Conservation (phyloP, 2,888 invertebrate species). For the Craniophora ligustri region DNA sequence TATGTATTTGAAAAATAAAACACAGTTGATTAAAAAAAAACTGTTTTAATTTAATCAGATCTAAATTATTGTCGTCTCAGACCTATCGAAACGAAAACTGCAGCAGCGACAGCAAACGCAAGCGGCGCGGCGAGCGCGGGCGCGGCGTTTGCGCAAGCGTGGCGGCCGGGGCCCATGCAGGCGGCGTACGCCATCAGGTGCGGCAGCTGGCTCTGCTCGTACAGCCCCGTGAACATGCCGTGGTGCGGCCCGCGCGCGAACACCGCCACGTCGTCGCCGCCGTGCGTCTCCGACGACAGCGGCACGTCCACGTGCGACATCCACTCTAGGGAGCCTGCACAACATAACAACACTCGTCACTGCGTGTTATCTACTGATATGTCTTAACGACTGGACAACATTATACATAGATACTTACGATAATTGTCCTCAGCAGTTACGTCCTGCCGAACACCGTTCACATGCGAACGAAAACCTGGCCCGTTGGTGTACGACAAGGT, state of each 20-base stretch:
- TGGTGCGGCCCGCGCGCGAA: constrained; percentile 92
- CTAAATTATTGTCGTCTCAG: background rate
- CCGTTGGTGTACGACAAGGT: constrained; percentile 90
- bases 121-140: background rate
- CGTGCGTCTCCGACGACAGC: constrained; percentile 90
- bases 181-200: constrained; percentile 92
- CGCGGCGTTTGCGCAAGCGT: constrained; percentile 64
- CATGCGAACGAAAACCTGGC: constrained; percentile 53
- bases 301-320: constrained; percentile 89
- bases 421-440: constrained; percentile 22
- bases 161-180: constrained; percentile 89
- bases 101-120: background rate
- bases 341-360: background rate
- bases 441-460: constrained; percentile 19
- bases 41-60: background rate
- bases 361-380: background rate
- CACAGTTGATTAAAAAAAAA: background rate
- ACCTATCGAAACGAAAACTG: background rate
- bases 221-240: constrained; percentile 92
- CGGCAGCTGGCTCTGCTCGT: constrained; percentile 93
- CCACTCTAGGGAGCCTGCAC: constrained; percentile 55
- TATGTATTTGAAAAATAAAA: background rate
- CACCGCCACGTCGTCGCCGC: constrained; percentile 93
- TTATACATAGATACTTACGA: constrained; percentile 23
- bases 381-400: background rate